phyloP scores from a whole-genome alignment of 2,888 invertebrate genomes.

The Rhagophthalmus giganteus region DNA sequence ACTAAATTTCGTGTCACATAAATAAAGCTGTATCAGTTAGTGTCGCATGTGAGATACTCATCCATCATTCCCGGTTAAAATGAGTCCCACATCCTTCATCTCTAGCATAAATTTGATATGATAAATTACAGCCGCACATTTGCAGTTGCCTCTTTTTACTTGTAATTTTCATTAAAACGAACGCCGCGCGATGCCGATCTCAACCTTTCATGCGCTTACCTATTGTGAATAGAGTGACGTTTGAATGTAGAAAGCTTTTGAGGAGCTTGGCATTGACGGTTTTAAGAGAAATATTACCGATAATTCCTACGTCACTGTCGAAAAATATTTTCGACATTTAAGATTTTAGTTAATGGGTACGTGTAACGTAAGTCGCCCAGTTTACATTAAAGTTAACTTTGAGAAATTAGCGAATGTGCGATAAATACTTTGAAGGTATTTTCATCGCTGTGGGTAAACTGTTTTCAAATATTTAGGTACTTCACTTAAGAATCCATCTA shows the following conservation, averaged over 20 bases:
- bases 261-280: not conserved
- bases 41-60: conserved; percentile 38
- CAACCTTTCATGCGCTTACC: conserved; percentile 1
- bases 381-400: no score
- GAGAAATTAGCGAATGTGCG: no score
- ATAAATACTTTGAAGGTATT: no score
- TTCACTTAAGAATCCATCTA: no score
- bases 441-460: no score
- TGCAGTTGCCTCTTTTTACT: conserved; percentile 26
- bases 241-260: conserved; percentile 11
- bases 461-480: no score
- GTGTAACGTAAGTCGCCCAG: no score
- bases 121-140: conserved; percentile 30
- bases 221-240: conserved; percentile 9
- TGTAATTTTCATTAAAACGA: conserved; percentile 23
- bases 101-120: conserved; percentile 28
- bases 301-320: no score
- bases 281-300: no score
- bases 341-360: no score
- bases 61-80: conserved; percentile 36
- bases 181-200: conserved; percentile 1
- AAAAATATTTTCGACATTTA: no score
- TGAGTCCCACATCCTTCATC: conserved; percentile 32
- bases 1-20: conserved; percentile 37
- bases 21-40: conserved; percentile 41